A percentile compares a stretch with the other conserved stretches of the same genome.
phyloP scores from a whole-genome alignment of 2,113 vertebrate species.

The Nycticebus coucang region DNA sequence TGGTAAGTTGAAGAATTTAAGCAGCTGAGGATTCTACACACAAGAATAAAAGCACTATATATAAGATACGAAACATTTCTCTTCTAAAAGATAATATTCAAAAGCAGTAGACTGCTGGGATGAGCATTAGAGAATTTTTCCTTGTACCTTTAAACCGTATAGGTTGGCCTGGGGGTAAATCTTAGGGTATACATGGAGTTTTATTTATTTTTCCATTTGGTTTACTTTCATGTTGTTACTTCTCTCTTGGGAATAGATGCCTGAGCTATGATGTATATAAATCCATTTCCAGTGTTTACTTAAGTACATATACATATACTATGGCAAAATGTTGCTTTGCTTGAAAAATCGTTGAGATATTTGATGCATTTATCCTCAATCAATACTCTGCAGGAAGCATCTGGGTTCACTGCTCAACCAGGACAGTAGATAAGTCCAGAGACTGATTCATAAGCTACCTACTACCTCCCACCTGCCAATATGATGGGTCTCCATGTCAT shows the following conservation, averaged over 20 bases:
- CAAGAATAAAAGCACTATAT: neutral
- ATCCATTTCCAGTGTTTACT: neutral
- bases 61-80: neutral
- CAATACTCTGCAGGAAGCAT: neutral
- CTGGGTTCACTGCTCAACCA: neutral
- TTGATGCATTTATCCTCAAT: neutral
- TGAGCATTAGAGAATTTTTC: neutral
- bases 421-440: neutral
- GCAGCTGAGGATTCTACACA: neutral
- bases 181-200: neutral
- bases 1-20: neutral
- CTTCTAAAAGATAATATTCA: neutral
- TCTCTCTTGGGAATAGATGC: slow-evolving; percentile 4
- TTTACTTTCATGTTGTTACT: slow-evolving; percentile 34
- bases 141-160: neutral
- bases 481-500: neutral
- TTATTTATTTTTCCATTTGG: slow-evolving; percentile 29
- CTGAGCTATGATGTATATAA: neutral
- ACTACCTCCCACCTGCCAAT: neutral
- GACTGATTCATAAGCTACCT: neutral
- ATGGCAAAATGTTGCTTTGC: neutral
- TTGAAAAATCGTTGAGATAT: neutral
- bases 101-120: neutral
- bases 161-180: neutral
- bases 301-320: neutral